Evolutionary conservation across 2,888 invertebrate genomes (phyloP).

Genomic region (Argyresthia goedartella): DNA sequence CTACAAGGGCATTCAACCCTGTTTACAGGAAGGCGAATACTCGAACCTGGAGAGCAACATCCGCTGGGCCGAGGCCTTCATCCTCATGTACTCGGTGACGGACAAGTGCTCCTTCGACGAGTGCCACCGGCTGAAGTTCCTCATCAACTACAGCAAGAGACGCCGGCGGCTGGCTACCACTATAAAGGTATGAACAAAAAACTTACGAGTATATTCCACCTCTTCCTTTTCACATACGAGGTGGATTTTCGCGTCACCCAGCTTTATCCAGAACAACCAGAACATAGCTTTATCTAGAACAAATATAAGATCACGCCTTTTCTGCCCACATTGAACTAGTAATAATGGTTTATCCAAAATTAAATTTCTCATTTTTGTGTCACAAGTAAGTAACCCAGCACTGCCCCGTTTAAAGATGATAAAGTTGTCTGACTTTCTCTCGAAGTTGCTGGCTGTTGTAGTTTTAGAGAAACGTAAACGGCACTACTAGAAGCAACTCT

Average conservation of each 20-base stretch:
- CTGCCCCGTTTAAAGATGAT: too few species aligned
- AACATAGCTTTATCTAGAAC: too few species aligned
- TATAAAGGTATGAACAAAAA: constrained; percentile 56
- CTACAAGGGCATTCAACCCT: not conserved
- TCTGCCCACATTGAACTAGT: too few species aligned
- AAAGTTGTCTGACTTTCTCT: too few species aligned
- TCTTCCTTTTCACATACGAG: not conserved
- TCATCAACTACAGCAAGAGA: constrained; percentile 84
- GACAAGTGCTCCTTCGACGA: constrained; percentile 92
- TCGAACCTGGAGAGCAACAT: constrained; percentile 82
- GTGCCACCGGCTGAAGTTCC: constrained; percentile 84
- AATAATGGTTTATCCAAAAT: too few species aligned
- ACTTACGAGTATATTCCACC: not conserved
- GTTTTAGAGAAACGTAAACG: too few species aligned
- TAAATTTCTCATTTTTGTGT: too few species aligned
- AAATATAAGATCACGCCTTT: too few species aligned
- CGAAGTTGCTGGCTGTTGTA: too few species aligned
- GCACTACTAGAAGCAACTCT: too few species aligned
- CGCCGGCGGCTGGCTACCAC: constrained; percentile 75
- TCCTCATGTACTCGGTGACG: constrained; percentile 88
- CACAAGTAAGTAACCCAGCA: too few species aligned
- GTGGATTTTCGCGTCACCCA: not conserved
- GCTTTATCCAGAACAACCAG: too few species aligned
- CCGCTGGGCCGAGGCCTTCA: constrained; percentile 90
- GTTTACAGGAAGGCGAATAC: constrained; percentile 75